Base-by-base conservation (phyloP, 2,888 invertebrate species). In the Ennomos erosarius region DNA sequence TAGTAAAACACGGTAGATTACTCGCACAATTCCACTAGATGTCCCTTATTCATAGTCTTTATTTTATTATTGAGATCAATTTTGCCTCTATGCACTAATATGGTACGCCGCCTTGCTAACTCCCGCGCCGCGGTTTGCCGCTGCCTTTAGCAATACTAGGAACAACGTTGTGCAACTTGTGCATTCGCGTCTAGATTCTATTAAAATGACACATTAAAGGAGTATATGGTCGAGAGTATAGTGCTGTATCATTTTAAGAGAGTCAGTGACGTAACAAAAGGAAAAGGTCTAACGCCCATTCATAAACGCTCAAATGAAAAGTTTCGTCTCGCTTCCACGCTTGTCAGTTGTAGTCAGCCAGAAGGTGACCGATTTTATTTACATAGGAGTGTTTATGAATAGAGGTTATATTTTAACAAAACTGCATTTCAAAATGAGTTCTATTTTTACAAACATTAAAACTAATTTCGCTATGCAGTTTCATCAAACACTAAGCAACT, bases 41-140 rank as follows among this genome's bases (percentile, higher is more conserved):
- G 88, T 88, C 86, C 85, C 76, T 81, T 81, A 83, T 79, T 76
- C 74, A 79, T 85, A 88, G 88, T 89, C 86, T 85, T 87, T 87
- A 87, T 85, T 85, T 82, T 87, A 90, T 81, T 92, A 90, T 81
- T 92, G 91, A 92, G 91, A 92, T 92, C 91, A 92, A 84, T 85
- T 84, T 84, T 84, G 85, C 87, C 88, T 82, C 85, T 85, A 82
- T 77, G 85, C 86, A 84, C 85, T 85, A 84, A 37, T 16, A 73
- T 78, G 77, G 70, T 76, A 73, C 76, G 77, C 74, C 81, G 79
- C 81, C 81, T 65, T 69, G 73, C 77, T 74, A 67, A 66, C 46
- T 65, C 55, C 59, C 47, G 62, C 68, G 62, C 71, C 63, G 10
- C 10, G 1, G n/a, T 62, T 73, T 51, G 68, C 70, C 76, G 67